Conservation (phyloP, 2,888 invertebrate genomes). For the Melanchra persicariae region DNA sequence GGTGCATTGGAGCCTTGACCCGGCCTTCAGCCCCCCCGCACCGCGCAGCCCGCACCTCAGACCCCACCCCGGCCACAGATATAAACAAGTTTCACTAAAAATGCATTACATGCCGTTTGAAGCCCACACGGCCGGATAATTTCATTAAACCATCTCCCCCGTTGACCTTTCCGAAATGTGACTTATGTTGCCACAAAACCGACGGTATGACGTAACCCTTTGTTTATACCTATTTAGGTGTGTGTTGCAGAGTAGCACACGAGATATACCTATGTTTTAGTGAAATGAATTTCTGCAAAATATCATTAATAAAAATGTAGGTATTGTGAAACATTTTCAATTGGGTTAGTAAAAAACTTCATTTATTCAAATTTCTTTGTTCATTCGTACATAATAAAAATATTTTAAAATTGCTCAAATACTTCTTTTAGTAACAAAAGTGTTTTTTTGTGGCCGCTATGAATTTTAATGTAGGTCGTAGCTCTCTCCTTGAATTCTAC, state of each 20-base stretch:
- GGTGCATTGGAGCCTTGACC: conserved; percentile 84
- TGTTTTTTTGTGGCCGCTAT: conserved; percentile 50
- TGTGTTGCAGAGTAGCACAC: conserved; percentile 16
- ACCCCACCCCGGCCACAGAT: conserved; percentile 50
- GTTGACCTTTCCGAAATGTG: conserved; percentile 56
- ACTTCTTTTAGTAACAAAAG: conserved; percentile 28
- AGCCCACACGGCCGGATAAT: conserved; percentile 60
- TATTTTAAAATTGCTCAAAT: conserved; percentile 41
- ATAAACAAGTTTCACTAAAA: conserved; percentile 67
- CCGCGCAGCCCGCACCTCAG: conserved; percentile 39
- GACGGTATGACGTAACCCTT: conserved; percentile 37
- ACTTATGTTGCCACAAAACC: conserved; percentile 49
- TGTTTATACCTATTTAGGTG: conserved; percentile 24
- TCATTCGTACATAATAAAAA: conserved; percentile 39
- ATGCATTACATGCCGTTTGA: conserved; percentile 68
- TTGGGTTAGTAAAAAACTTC: conserved; percentile 8
- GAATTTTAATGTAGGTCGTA: conserved; percentile 57
- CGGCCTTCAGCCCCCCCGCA: conserved; percentile 75
- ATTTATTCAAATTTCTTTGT: conserved; percentile 21
- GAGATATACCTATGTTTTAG: conserved; percentile 11
- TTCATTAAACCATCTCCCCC: conserved; percentile 56
- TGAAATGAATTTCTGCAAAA: background rate
- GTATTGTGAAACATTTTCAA: background rate
- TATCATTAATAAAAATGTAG: background rate
- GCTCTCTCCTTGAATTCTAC: conserved; percentile 44